phyloP scores from a whole-genome alignment of 2,888 invertebrate genomes.

The Drosophila prolongata region DNA sequence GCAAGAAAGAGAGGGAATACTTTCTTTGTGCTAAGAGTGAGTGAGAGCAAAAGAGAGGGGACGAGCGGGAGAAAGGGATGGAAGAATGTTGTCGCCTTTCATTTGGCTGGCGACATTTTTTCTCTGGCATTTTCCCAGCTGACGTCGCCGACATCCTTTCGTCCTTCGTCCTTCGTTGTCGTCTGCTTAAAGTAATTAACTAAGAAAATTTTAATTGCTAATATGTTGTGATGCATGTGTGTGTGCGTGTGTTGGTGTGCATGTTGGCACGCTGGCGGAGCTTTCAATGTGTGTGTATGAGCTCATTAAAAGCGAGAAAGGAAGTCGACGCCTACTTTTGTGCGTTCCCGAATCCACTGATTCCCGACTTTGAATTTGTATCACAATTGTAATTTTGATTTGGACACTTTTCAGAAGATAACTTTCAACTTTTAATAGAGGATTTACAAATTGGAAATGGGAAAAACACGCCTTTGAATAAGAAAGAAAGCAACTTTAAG shows the following conservation, averaged over 20 bases:
- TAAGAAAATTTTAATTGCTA: conserved; percentile 85
- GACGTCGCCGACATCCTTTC: conserved; percentile 26
- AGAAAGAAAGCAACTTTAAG: too few species aligned
- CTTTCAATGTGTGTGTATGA: conserved; percentile 31
- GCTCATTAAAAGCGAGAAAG: conserved; percentile 70
- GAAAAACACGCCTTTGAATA: too few species aligned
- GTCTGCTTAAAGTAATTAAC: conserved; percentile 84
- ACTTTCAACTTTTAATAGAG: too few species aligned
- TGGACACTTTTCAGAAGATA: too few species aligned
- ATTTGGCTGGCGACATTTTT: conserved; percentile 70
- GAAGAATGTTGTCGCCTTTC: conserved; percentile 64
- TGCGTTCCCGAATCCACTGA: conserved; percentile 64
- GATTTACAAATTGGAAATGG: too few species aligned
- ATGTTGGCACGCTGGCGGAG: conserved; percentile 28
- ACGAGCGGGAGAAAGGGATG: not conserved
- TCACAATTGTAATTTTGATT: too few species aligned
- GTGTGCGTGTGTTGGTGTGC: conserved; percentile 40
- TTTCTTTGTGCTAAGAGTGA: conserved; percentile 14
- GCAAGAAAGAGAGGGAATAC: conserved; percentile 5
- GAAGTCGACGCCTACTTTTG: conserved; percentile 72
- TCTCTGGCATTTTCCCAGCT: conserved; percentile 30
- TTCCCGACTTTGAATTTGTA: conserved; percentile 54
- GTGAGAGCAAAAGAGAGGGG: not conserved
- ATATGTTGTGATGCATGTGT: conserved; percentile 82
- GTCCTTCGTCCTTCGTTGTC: conserved; percentile 44